Evolutionary conservation across 2,888 invertebrate species (phyloP).

Genomic region (Polymixis lichenea): DNA sequence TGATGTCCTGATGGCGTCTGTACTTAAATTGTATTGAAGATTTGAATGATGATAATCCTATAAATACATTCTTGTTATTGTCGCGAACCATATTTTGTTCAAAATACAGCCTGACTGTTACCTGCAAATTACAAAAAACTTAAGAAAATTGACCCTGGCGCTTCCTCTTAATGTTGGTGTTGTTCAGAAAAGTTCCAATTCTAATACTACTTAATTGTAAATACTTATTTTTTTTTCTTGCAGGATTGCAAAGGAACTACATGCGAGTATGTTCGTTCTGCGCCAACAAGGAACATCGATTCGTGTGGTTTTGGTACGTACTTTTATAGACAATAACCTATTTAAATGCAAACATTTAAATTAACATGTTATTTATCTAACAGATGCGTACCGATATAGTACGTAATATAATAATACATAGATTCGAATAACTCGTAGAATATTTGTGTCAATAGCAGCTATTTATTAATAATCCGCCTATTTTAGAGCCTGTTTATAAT

Average conservation of each 20-base stretch:
- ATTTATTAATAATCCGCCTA: slow-evolving; percentile 32
- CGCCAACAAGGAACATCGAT: slow-evolving; percentile 92
- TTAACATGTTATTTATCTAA: slow-evolving; percentile 11
- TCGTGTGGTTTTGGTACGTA: slow-evolving; percentile 92
- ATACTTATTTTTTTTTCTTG: slow-evolving; percentile 56
- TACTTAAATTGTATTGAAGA: too few relatives aligned
- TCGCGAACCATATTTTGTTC: too few relatives aligned
- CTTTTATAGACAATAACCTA: slow-evolving; percentile 1
- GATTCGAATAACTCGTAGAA: slow-evolving; percentile 14
- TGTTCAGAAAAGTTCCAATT: not conserved
- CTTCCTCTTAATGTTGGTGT: too few relatives aligned
- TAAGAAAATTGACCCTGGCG: too few relatives aligned
- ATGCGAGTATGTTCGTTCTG: slow-evolving; percentile 93
- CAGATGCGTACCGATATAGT: not conserved
- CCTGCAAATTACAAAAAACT: too few relatives aligned
- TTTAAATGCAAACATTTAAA: slow-evolving; percentile 4
- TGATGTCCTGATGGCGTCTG: too few relatives aligned
- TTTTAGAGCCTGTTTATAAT: slow-evolving; percentile 48
- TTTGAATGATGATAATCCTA: too few relatives aligned
- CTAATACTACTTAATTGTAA: not conserved
- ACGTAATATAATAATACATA: not conserved
- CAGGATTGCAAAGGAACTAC: slow-evolving; percentile 87
- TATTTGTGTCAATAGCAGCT: slow-evolving; percentile 33
- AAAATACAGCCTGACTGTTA: too few relatives aligned
- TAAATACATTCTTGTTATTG: too few relatives aligned